phyloP scores from a whole-genome alignment of 2,797 vertebrate species.

The Hoplostethus mediterraneus region DNA sequence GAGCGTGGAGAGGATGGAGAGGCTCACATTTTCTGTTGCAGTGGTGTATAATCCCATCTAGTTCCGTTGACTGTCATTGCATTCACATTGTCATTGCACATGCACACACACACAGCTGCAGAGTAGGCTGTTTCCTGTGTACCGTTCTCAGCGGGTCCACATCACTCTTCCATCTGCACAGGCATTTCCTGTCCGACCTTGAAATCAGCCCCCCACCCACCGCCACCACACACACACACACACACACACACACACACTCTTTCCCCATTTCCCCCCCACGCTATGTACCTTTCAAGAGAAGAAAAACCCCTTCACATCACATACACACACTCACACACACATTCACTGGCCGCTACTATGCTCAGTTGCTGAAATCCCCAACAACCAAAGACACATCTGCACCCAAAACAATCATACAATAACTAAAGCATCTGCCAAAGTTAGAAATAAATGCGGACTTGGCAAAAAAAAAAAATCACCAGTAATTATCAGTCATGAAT shows the following conservation, averaged over 20 bases:
- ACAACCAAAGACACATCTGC: conserved; percentile 8
- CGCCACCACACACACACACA: conserved; percentile 50
- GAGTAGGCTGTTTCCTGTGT: conserved; percentile 78
- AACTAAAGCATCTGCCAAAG: conserved; percentile 7
- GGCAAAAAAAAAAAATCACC: conserved; percentile 40
- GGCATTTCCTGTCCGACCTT: conserved; percentile 83
- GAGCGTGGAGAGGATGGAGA: neutral
- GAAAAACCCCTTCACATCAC: conserved; percentile 28
- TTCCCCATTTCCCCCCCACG: conserved; percentile 41
- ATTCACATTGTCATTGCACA: neutral
- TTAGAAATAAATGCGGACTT: conserved; percentile 34
- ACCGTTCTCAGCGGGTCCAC: conserved; percentile 71
- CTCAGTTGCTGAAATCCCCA: neutral
- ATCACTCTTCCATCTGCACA: conserved; percentile 80
- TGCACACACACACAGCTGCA: conserved; percentile 65
- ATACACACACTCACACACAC: conserved; percentile 17
- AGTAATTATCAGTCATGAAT: conserved; percentile 56
- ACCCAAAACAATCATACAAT: conserved; percentile 15
- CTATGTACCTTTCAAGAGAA: conserved; percentile 14
- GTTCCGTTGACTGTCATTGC: conserved; percentile 28
- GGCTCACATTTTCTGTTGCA: too few relatives aligned
- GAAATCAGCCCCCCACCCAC: conserved; percentile 63
- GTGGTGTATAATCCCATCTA: conserved; percentile 21
- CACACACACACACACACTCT: conserved; percentile 48
- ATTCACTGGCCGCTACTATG: neutral